Evolutionary conservation across 2,888 invertebrate species (phyloP).

Genomic region (Heliconius charithonia): DNA sequence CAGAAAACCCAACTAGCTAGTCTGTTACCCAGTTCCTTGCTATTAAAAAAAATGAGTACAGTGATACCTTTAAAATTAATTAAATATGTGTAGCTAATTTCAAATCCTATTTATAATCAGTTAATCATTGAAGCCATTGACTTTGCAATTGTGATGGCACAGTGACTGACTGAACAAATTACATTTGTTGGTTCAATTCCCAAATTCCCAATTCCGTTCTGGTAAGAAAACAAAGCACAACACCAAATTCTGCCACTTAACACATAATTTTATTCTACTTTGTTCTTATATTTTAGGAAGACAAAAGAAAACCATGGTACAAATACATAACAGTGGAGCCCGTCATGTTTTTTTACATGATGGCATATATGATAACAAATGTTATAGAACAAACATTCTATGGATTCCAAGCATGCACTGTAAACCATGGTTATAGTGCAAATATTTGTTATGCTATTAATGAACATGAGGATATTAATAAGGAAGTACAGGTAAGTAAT

Average conservation of each 20-base stretch:
- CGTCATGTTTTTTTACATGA: constrained; percentile 94
- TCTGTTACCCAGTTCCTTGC: no score
- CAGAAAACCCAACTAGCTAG: neutral
- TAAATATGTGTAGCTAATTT: neutral
- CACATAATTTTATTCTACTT: neutral
- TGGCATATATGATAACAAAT: constrained; percentile 91
- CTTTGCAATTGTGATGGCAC: no score
- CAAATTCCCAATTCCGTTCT: no score
- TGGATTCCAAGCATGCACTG: constrained; percentile 89
- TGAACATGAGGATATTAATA: constrained; percentile 81
- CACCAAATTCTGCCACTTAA: neutral
- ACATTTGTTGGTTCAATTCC: no score
- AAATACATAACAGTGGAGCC: constrained; percentile 91
- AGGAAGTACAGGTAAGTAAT: constrained; percentile 85
- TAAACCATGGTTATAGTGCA: constrained; percentile 87
- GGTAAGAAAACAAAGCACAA: neutral
- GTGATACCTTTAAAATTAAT: no score
- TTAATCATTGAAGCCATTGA: no score
- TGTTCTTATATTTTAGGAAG: constrained; percentile 19
- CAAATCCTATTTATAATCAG: neutral
- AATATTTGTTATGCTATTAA: constrained; percentile 86
- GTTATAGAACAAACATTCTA: constrained; percentile 92
- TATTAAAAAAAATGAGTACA: no score
- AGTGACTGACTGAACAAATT: no score
- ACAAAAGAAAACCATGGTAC: constrained; percentile 64